Conservation (phyloP, 1,140 invertebrate genomes). For the Drosophila elegans region DNA sequence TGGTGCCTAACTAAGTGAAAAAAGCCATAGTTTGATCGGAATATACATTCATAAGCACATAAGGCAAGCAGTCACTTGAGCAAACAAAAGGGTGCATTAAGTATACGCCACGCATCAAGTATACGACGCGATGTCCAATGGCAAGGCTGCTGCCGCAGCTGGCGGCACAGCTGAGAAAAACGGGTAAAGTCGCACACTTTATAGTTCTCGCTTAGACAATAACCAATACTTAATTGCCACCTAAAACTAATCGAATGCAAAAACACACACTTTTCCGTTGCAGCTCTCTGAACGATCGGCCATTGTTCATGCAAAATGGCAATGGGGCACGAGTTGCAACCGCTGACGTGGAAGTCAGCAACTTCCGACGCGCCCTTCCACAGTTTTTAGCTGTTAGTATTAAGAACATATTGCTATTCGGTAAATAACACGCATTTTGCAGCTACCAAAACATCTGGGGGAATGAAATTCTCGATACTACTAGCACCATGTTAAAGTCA, state of each 20-base stretch:
- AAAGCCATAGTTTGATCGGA: slow-evolving; percentile 1
- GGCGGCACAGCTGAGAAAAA: slow-evolving; percentile 65
- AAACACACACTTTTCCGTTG: slow-evolving; percentile 31
- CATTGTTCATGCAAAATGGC: slow-evolving; percentile 81
- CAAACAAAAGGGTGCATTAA: slow-evolving; percentile 30
- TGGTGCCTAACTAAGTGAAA: slow-evolving; percentile 26
- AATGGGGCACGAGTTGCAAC: slow-evolving; percentile 53
- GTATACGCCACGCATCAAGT: slow-evolving; percentile 36
- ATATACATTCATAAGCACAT: neutral
- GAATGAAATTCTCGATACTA: slow-evolving; percentile 32
- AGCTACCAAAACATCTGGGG: slow-evolving; percentile 11
- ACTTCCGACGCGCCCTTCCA: slow-evolving; percentile 86
- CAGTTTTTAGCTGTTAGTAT: slow-evolving; percentile 88
- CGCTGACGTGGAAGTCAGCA: slow-evolving; percentile 78
- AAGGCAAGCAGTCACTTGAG: slow-evolving; percentile 18
- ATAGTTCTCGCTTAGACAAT: slow-evolving; percentile 28
- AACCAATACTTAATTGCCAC: slow-evolving; percentile 24
- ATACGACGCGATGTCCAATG: slow-evolving; percentile 65
- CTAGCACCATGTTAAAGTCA: no score
- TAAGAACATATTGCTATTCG: slow-evolving; percentile 88
- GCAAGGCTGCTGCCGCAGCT: slow-evolving; percentile 37
- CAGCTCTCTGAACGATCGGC: slow-evolving; percentile 76
- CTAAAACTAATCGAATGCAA: slow-evolving; percentile 25
- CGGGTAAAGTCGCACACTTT: slow-evolving; percentile 58
- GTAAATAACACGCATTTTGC: slow-evolving; percentile 69